These are phyloP conservation scores for Scatophagus argus DNA, from an alignment of 2,113 vertebrate species.

Conservation along the genomic window DNA sequence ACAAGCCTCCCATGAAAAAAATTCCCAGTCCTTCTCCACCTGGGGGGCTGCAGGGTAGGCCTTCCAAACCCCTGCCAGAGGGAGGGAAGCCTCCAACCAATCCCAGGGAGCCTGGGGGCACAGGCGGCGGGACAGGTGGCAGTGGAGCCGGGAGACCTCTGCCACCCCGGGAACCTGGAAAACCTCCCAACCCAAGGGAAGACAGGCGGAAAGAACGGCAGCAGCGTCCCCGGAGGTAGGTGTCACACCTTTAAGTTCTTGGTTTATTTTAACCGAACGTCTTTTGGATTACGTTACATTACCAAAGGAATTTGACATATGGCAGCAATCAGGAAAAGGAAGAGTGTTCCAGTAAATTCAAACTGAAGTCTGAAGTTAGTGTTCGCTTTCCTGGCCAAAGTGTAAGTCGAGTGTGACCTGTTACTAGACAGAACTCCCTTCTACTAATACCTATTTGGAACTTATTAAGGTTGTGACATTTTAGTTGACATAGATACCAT, in stretches of 20 bases:
- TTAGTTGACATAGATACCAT: not conserved
- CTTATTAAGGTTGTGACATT: not conserved
- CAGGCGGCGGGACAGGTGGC: not conserved
- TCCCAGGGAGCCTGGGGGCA: conserved; percentile 65
- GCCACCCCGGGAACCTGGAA: conserved; percentile 74
- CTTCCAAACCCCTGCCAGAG: conserved; percentile 82
- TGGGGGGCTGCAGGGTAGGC: conserved; percentile 75
- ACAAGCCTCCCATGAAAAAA: conserved; percentile 91
- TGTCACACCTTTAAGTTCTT: not conserved
- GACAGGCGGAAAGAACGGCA: conserved; percentile 91
- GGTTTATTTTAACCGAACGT: not conserved
- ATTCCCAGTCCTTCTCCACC: conserved; percentile 84
- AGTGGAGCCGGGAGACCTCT: conserved; percentile 70
- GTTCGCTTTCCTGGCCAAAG: not conserved
- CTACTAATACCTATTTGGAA: not conserved
- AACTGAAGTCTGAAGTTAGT: not conserved
- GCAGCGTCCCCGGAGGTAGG: conserved; percentile 90
- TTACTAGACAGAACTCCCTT: not conserved
- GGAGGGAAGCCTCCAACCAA: conserved; percentile 83
- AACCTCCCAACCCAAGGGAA: conserved; percentile 87
- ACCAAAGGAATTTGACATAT: not conserved
- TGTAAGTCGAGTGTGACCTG: not conserved
- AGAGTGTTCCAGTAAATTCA: not conserved
- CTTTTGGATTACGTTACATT: not conserved
- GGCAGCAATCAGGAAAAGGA: conserved; percentile 6